Conservation (phyloP, 2,888 invertebrate genomes). For the Graphium colonna region DNA sequence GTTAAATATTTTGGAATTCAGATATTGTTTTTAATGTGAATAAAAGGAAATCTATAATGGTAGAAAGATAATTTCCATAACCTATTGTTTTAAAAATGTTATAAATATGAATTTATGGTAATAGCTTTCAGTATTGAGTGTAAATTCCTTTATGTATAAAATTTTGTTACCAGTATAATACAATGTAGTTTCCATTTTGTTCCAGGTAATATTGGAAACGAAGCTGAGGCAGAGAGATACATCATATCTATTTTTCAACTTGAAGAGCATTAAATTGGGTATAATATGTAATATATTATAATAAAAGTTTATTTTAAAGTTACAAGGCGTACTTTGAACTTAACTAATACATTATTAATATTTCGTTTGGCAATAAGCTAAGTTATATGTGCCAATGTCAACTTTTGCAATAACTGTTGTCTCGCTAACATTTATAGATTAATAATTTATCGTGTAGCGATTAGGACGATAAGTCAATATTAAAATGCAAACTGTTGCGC, state of each 20-base stretch:
- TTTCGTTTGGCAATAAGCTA: constrained; percentile 5
- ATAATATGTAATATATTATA: not conserved
- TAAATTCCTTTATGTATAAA: too few species aligned
- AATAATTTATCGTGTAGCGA: constrained; percentile 21
- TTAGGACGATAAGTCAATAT: constrained; percentile 25
- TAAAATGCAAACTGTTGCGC: not conserved
- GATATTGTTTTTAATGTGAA: too few species aligned
- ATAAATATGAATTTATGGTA: too few species aligned
- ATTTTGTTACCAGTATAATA: too few species aligned
- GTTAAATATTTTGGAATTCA: too few species aligned
- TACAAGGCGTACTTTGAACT: not conserved
- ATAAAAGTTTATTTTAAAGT: not conserved
- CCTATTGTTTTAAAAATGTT: too few species aligned
- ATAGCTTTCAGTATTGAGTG: too few species aligned
- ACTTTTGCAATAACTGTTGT: constrained; percentile 18
- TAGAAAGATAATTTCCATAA: too few species aligned
- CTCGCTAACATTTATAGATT: constrained; percentile 10
- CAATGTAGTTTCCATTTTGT: not conserved
- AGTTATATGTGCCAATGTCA: constrained; percentile 20
- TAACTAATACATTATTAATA: not conserved
- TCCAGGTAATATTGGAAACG: not conserved
- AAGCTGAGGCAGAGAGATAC: not conserved
- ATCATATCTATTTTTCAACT: not conserved
- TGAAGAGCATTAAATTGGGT: not conserved
- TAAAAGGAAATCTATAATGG: too few species aligned